Percentiles rank a stretch among this genome's conserved stretches.
phyloP scores from a whole-genome alignment of 2,888 invertebrate species.

The Spodoptera exigua region DNA sequence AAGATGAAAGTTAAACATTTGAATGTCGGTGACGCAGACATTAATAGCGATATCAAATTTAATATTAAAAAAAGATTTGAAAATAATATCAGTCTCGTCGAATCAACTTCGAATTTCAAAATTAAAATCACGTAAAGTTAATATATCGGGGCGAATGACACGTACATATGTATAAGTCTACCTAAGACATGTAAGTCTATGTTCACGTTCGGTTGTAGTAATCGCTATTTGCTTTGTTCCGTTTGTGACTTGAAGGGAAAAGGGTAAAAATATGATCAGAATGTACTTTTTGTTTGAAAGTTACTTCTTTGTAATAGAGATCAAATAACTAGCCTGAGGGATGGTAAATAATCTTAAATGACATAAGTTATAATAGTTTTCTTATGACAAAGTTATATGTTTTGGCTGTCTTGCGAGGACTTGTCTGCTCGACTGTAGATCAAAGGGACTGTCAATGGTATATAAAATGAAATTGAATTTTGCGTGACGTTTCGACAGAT shows the following conservation, averaged over 20 bases:
- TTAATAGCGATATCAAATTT: slow-evolving; percentile 45
- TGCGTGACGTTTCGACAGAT: too few species aligned
- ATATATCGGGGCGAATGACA: slow-evolving; percentile 31
- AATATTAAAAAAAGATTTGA: slow-evolving; percentile 32
- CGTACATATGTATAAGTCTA: background rate
- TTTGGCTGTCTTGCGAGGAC: too few species aligned
- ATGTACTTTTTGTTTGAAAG: slow-evolving; percentile 39
- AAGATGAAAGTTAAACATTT: slow-evolving; percentile 25
- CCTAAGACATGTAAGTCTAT: slow-evolving; percentile 5
- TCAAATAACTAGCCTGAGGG: slow-evolving; percentile 32
- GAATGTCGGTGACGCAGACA: slow-evolving; percentile 24
- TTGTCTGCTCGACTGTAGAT: too few species aligned
- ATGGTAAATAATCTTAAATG: slow-evolving; percentile 11
- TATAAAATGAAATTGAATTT: too few species aligned
- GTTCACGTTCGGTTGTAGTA: slow-evolving; percentile 10
- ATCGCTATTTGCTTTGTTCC: slow-evolving; percentile 35
- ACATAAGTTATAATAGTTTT: too few species aligned
- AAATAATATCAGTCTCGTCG: slow-evolving; percentile 27
- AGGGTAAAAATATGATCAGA: slow-evolving; percentile 38
- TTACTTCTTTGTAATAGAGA: slow-evolving; percentile 26
- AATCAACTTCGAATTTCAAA: slow-evolving; percentile 43
- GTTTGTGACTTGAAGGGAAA: slow-evolving; percentile 29
- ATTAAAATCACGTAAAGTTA: slow-evolving; percentile 53
- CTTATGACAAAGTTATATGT: too few species aligned
- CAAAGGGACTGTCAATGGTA: too few species aligned